These are phyloP conservation scores for Schizothorax lantsangensis DNA, from an alignment of 2,797 vertebrate genomes.

Conservation along the genomic window DNA sequence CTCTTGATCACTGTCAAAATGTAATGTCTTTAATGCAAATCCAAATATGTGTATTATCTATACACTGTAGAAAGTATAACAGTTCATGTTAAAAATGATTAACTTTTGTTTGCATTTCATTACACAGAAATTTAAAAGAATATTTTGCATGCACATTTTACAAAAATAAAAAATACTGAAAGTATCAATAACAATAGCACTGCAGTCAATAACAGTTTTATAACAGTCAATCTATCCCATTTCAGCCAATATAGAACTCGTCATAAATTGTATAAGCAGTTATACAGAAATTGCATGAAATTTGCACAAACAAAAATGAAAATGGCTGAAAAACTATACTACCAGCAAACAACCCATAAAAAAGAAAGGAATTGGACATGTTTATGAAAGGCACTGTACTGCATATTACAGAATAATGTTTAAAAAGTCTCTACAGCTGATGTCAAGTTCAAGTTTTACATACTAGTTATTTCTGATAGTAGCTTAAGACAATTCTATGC, in stretches of 20 bases:
- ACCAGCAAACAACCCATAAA: not conserved
- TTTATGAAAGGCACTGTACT: conserved; percentile 34
- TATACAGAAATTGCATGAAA: not conserved
- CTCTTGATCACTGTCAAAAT: conserved; percentile 20
- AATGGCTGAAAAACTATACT: not conserved
- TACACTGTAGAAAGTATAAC: not conserved
- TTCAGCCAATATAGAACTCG: not conserved
- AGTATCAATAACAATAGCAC: conserved; percentile 22
- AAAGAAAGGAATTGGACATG: not conserved
- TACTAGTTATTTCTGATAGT: conserved; percentile 27
- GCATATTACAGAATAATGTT: conserved; percentile 35
- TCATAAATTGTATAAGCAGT: not conserved
- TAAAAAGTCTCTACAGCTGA: conserved; percentile 21
- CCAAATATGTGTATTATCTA: conserved; percentile 9
- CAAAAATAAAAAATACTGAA: conserved; percentile 48
- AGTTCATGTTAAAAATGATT: not conserved
- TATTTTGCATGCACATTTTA: conserved; percentile 26
- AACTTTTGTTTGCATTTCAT: conserved; percentile 10
- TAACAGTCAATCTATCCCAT: not conserved
- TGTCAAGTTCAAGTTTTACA: conserved; percentile 54
- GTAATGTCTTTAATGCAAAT: conserved; percentile 38
- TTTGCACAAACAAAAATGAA: not conserved
- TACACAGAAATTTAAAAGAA: conserved; percentile 23
- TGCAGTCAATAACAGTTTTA: conserved; percentile 26
- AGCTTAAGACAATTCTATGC: conserved; percentile 24